phyloP scores from a whole-genome alignment of 2,797 vertebrate genomes.

The Paguma larvata region DNA sequence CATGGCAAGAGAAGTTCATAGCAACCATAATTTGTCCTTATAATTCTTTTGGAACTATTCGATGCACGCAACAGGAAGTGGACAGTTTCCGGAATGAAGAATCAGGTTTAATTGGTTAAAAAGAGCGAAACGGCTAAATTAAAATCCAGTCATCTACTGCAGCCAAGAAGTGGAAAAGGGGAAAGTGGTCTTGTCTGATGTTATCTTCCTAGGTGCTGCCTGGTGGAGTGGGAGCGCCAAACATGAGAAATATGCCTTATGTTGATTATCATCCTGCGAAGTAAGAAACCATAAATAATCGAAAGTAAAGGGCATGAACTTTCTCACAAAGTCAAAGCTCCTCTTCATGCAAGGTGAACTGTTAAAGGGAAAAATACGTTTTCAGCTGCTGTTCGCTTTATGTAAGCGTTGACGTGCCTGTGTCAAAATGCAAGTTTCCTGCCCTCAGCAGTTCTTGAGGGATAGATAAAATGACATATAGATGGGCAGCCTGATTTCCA shows the following conservation, averaged over 20 bases:
- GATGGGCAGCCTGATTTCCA: slow-evolving; percentile 62
- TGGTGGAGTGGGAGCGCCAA: slow-evolving; percentile 70
- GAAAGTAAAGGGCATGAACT: slow-evolving; percentile 74
- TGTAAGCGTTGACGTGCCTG: slow-evolving; percentile 59
- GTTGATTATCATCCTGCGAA: slow-evolving; percentile 80
- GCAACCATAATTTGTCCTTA: slow-evolving; percentile 87
- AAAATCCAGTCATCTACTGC: slow-evolving; percentile 85
- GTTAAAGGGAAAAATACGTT: slow-evolving; percentile 75
- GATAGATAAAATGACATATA: slow-evolving; percentile 64
- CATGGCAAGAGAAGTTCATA: slow-evolving; percentile 86
- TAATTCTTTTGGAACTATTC: slow-evolving; percentile 89
- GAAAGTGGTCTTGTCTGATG: slow-evolving; percentile 66
- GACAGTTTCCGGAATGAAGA: slow-evolving; percentile 85
- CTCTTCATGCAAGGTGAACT: slow-evolving; percentile 79
- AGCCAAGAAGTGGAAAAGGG: slow-evolving; percentile 53
- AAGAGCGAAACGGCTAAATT: slow-evolving; percentile 84
- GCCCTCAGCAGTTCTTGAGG: slow-evolving; percentile 56
- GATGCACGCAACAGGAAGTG: slow-evolving; percentile 85
- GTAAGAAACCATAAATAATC: slow-evolving; percentile 84
- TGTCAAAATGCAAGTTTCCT: slow-evolving; percentile 74
- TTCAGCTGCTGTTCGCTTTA: slow-evolving; percentile 71
- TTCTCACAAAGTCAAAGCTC: slow-evolving; percentile 74
- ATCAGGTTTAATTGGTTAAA: slow-evolving; percentile 86
- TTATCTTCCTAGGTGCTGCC: slow-evolving; percentile 74
- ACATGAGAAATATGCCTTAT: slow-evolving; percentile 80